Evolutionary conservation across 2,797 vertebrate genomes (phyloP), one percentile per base, ranked within the genome.

Genomic region (Megalops cyprinoides): DNA sequence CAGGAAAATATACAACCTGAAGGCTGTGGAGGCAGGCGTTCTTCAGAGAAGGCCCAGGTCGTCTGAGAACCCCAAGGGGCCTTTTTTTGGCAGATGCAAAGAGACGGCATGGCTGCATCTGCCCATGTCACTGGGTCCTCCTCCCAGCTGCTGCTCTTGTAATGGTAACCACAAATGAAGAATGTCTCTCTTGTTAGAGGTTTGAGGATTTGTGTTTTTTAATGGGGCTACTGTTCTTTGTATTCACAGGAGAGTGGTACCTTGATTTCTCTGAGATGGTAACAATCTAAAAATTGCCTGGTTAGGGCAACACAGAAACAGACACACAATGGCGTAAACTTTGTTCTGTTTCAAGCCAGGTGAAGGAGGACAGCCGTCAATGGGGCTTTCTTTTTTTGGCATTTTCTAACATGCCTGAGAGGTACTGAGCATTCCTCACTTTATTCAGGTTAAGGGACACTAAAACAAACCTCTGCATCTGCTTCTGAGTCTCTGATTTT

Each of bases 31-130:
- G 34, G 37, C 49, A 42, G 15, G 75, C 51, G 31, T 53, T 71
- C 53, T 31, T 34, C 51, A 71, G 34, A 51, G 62, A 71, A 65
- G 55, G 78, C 78, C 65, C 42, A 23, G 18, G 67, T 20, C 67
- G 44, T 28, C 69, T 28, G 12, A 55, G 23, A 42, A 83, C 88
- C 88, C 87, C 89, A 85, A 34, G 89, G 89, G 87, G 88, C 87
- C 86, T 87, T 89, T 86, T 48, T 73, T 37, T 48, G 84, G 85
- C 76, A 53, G 88, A 85, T 89, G 85, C 79, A 28, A 28, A 37
- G 79, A 80, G 79, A 37, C 20, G 3, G 37, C 18, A 28, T 18
- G 28, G 37, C 15, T 23, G 34, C 42, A 55, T 49, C 79, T 56
- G 8, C 44, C 14, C 69, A 23, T 44, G 25, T 25, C 53, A 25